These are phyloP conservation scores for Penaeus chinensis DNA, from an alignment of 1,140 invertebrate genomes.

Conservation along the genomic window DNA sequence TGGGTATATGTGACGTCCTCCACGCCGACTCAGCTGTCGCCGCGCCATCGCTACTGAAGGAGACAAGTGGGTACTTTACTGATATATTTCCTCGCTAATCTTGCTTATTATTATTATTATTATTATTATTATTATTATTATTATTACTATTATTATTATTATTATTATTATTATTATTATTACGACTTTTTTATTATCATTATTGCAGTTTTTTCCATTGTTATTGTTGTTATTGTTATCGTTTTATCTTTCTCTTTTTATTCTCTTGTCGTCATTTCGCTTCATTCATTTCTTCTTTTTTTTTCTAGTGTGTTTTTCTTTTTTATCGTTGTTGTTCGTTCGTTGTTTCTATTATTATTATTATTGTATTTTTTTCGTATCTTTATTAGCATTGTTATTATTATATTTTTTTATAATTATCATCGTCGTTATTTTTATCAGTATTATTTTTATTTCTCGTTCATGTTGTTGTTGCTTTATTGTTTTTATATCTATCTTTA, in stretches of 20 bases:
- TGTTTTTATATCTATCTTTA: background rate
- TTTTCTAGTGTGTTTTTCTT: background rate
- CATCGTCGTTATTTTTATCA: background rate
- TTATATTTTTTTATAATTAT: background rate
- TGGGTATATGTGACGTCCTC: no score
- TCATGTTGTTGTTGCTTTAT: background rate
- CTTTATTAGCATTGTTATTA: background rate
- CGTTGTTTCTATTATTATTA: background rate
- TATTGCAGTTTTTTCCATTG: background rate
- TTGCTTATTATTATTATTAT: no score
- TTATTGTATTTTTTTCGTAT: background rate
- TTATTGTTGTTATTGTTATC: constrained; percentile 10
- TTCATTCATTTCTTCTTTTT: background rate
- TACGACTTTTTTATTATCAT: background rate
- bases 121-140: no score
- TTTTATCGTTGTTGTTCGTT: background rate
- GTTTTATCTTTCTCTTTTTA: constrained; percentile 13
- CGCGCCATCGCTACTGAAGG: no score
- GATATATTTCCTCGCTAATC: no score
- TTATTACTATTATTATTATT: no score
- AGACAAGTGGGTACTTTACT: no score
- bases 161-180: no score
- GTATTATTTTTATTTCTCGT: background rate
- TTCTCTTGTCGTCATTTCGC: background rate
- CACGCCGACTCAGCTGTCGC: no score